Evolutionary conservation across 2,113 vertebrate genomes (phyloP), one percentile per base, ranked within the genome.

Genomic region (Syrmaticus mikado): DNA sequence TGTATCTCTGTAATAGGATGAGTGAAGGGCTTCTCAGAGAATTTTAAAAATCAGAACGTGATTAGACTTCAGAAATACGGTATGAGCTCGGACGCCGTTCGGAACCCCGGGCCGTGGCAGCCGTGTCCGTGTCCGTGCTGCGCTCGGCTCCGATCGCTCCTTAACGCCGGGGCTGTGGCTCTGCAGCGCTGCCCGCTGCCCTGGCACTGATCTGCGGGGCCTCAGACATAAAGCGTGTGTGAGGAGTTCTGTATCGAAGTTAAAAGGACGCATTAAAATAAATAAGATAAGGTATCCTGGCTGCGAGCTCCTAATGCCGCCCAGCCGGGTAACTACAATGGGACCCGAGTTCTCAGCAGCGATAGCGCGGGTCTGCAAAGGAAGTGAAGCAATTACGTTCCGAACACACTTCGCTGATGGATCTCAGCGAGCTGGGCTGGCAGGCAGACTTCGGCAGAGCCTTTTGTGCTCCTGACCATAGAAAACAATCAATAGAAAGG

Each of bases 41-140:
- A 13, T 13, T 22, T 40, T 16, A 36, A 66, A 78, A 67, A 18
- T 8, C 13, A 0, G 70, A 41, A 62, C 12, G 2, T 5, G 8
- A 20, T 52, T 21, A 17, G 19, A 16, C 45, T 61, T 22, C 62
- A 55, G 82, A 62, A 57, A 19, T 16, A 15, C 43, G 7, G 0
- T 6, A 3, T 0, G 0, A 52, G 10, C 16, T 4, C 48, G 43
- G 14, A 13, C 9, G 50, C 24, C 22, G 24, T 25, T 27, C 24
- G 50, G 50, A 52, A 8, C 50, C 50, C 25, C 25, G 25, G 25
- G 11, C 48, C 12, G 48, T 22, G 22, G 6, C 48, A 24, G 48
- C 46, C 43, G 43, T 45, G 43, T 17, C 38, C 38, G 48, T 48
- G 46, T 18, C 50, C 25, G 50, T 25, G 25, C 53, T 18, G 53